Evolutionary conservation across 1,140 invertebrate species (phyloP).

Genomic region (Acyrthosiphon pisum): DNA sequence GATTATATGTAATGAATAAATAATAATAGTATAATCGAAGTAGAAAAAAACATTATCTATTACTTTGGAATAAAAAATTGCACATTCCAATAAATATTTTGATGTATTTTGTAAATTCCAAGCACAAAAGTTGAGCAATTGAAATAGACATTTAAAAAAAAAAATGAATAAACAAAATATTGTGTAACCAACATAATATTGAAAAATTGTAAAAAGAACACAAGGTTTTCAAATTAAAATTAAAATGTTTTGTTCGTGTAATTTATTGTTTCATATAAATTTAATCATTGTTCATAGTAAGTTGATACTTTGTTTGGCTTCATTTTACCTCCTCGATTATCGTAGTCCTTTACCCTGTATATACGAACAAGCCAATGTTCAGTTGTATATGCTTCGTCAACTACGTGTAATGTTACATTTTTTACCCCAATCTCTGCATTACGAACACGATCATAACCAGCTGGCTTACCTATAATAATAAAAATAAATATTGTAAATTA

Average conservation of each 20-base stretch:
- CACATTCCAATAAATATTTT: not conserved
- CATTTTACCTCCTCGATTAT: conserved; percentile 73
- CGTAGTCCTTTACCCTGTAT: conserved; percentile 91
- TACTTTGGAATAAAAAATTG: not conserved
- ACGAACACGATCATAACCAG: conserved; percentile 88
- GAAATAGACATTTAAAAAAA: not conserved
- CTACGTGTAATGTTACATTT: conserved; percentile 89
- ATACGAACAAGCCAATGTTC: conserved; percentile 96
- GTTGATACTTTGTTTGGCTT: conserved; percentile 50
- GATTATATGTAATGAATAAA: not conserved
- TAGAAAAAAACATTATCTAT: not conserved
- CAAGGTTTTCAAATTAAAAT: conserved; percentile 19
- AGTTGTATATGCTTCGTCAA: conserved; percentile 94
- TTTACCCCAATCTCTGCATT: conserved; percentile 94
- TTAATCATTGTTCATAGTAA: conserved; percentile 29
- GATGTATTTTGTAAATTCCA: conserved; percentile 16
- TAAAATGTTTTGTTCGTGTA: conserved; percentile 43
- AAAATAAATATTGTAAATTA: not conserved
- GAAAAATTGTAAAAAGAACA: conserved; percentile 30
- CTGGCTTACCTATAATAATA: conserved; percentile 72
- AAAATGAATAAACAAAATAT: conserved; percentile 30
- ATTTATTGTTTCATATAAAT: not conserved
- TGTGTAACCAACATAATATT: conserved; percentile 33
- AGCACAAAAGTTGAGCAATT: not conserved
- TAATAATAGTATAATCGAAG: not conserved